These are phyloP conservation scores for Astur gentilis DNA, from an alignment of 2,113 vertebrate genomes.

Conservation along the genomic window DNA sequence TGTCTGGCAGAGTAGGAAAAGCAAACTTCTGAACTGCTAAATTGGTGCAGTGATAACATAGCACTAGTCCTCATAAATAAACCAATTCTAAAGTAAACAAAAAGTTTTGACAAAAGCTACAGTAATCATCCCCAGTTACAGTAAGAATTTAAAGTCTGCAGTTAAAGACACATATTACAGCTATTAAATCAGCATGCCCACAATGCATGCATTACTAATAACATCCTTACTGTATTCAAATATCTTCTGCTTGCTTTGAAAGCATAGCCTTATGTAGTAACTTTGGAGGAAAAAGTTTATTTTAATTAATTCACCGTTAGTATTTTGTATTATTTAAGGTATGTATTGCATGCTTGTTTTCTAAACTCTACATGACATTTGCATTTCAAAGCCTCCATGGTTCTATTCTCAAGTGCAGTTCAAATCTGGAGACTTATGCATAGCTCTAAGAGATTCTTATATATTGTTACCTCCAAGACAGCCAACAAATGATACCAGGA, in stretches of 20 bases:
- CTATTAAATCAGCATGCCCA: background rate
- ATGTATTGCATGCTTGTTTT: background rate
- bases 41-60: background rate
- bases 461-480: constrained; percentile 89
- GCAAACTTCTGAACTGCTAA: background rate
- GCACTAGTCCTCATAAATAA: background rate
- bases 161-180: background rate
- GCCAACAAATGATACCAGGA: constrained; percentile 86
- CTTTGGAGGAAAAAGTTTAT: background rate
- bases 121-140: background rate
- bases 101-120: background rate
- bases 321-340: background rate
- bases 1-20: background rate
- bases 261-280: fast-evolving
- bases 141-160: background rate
- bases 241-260: background rate
- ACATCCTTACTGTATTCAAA: background rate
- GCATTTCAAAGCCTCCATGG: background rate
- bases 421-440: background rate
- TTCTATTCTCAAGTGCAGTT: background rate
- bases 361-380: background rate
- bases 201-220: background rate
- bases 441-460: background rate
- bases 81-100: background rate
- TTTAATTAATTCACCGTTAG: background rate